These are phyloP conservation scores for Dolichallabes microphthalmus DNA, from an alignment of 2,113 vertebrate species.

Conservation along the genomic window DNA sequence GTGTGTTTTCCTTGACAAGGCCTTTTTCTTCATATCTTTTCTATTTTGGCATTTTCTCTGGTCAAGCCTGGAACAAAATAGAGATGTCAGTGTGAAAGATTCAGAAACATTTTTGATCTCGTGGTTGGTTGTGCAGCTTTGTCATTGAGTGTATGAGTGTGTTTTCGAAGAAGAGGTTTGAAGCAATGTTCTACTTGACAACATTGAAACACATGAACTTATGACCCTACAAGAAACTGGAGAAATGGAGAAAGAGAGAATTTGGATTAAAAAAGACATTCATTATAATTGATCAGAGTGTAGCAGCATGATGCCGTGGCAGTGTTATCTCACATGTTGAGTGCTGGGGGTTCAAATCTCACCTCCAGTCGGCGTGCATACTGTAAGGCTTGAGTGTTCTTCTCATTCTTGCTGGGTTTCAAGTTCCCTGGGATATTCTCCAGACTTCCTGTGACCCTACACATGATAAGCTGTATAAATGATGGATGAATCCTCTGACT, in stretches of 20 bases:
- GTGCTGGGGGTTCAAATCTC: too few relatives aligned
- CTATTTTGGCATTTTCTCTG: slow-evolving; percentile 24
- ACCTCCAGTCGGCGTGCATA: too few relatives aligned
- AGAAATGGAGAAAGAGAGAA: not conserved
- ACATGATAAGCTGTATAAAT: too few relatives aligned
- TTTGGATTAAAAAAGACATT: too few relatives aligned
- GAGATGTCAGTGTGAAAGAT: not conserved
- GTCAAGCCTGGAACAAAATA: slow-evolving; percentile 5
- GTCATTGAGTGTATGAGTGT: not conserved
- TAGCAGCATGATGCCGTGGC: too few relatives aligned
- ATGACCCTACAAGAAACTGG: not conserved
- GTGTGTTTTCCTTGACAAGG: slow-evolving; percentile 16
- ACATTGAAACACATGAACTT: slow-evolving; percentile 1
- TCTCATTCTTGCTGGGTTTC: too few relatives aligned
- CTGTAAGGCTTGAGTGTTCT: too few relatives aligned
- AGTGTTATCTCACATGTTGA: too few relatives aligned
- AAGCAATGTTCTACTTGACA: not conserved
- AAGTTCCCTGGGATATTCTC: too few relatives aligned
- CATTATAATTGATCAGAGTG: too few relatives aligned
- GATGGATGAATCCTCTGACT: too few relatives aligned
- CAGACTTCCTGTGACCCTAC: too few relatives aligned
- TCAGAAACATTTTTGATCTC: slow-evolving; percentile 32
- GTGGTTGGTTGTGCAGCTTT: not conserved
- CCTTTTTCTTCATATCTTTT: slow-evolving; percentile 13
- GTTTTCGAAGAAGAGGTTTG: slow-evolving; percentile 13